Evolutionary conservation across 2,113 vertebrate species (phyloP), one percentile per base, ranked within the genome.

Genomic region (Bubo bubo): DNA sequence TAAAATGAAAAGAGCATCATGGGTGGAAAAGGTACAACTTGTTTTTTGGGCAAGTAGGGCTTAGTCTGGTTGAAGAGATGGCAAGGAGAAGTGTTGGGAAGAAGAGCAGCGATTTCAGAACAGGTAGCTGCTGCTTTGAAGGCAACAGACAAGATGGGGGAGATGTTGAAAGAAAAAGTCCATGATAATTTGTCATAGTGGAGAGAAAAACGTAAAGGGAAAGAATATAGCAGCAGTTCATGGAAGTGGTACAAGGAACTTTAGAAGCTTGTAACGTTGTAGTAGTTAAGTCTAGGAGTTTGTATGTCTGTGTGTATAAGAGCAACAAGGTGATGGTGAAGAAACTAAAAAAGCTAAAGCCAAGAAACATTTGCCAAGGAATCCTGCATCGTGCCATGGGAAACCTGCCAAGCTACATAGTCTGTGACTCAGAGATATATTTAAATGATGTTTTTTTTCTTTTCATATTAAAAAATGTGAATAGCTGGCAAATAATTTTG

Each of bases 341-440:
- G 73, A 76, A 97, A 94, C 43, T 68, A 19, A 84, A 58, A 89
- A 71, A 80, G 55, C 60, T 83, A 53, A 93, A 93, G 75, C 77
- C 77, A 90, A 96, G 74, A 83, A 92, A 75, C 39, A 68, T 85
- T 89, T 90, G 95, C 84, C 93, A 96, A 94, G 70, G 80, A 91
- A 95, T 82, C 52, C 53, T 85, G 58, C 88, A 92, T 81, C 9
- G 34, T 45, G 41, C 85, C 62, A 60, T 4, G 24, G 94, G 86
- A 91, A 95, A 85, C 9, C 12, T 70, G 91, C 95, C 93, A 95
- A 94, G 76, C 63, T 89, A 93, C 73, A 91, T 12, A 95, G 70
- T 72, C 74, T 93, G 79, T 93, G 74, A 88, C 79, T 95, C 93
- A 97, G 76, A 96, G 86, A 93, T 85, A n/a, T 60, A 95, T 76